Evolutionary conservation across 2,113 vertebrate genomes (phyloP).

Genomic region (Pholis gunnellus): DNA sequence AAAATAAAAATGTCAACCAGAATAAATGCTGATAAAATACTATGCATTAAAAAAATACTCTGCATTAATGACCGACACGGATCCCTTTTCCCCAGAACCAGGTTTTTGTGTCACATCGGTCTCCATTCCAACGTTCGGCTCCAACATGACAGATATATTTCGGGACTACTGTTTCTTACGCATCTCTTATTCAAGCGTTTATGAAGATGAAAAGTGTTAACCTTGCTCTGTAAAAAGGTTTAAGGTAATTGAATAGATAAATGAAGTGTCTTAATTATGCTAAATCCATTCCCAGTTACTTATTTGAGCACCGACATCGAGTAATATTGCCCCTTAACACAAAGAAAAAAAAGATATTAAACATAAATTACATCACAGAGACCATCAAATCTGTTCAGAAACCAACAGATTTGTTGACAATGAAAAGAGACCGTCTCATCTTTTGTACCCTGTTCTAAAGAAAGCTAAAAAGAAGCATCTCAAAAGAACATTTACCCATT

Average conservation of each 20-base stretch:
- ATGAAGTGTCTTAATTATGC: background rate
- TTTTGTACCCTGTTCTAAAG: background rate
- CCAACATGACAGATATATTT: background rate
- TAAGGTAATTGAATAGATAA: slow-evolving; percentile 4
- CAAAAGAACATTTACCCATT: slow-evolving; percentile 27
- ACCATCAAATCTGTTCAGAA: slow-evolving; percentile 6
- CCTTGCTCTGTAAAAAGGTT: background rate
- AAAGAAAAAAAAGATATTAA: slow-evolving; percentile 4
- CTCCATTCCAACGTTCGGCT: background rate
- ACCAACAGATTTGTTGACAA: slow-evolving; percentile 7
- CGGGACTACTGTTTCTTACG: background rate
- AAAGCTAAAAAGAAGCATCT: slow-evolving; percentile 7
- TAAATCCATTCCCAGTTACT: background rate
- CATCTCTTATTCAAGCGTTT: background rate
- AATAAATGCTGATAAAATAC: background rate
- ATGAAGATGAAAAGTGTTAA: background rate
- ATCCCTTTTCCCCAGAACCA: background rate
- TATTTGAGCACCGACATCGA: background rate
- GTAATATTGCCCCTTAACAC: background rate
- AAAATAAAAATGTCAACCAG: background rate
- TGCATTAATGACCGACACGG: slow-evolving; percentile 8
- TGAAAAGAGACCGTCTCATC: background rate
- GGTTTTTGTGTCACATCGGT: background rate
- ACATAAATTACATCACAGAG: slow-evolving; percentile 42
- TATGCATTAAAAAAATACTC: slow-evolving; percentile 5